phyloP scores from a whole-genome alignment of 2,113 vertebrate species.

The Eudyptes chrysolophus region DNA sequence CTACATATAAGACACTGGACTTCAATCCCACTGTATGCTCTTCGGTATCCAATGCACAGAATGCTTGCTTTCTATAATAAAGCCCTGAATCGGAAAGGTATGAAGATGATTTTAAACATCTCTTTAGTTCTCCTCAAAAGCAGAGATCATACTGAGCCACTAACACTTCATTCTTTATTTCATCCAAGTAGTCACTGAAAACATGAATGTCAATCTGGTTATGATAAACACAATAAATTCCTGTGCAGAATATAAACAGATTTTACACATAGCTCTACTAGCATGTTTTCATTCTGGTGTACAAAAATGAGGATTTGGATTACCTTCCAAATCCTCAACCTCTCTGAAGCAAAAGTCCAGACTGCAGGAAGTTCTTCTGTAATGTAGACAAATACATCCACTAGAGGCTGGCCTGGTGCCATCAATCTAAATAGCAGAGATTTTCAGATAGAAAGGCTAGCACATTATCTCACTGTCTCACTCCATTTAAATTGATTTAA shows the following conservation, averaged over 20 bases:
- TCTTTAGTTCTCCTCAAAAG: neutral
- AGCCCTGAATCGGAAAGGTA: neutral
- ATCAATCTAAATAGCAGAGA: conserved; percentile 16
- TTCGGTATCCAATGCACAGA: neutral
- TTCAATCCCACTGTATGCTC: neutral
- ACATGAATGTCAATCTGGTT: neutral
- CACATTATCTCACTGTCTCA: conserved; percentile 12
- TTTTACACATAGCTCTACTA: neutral
- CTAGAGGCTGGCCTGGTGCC: conserved; percentile 45
- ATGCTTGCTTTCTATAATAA: neutral
- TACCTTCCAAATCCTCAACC: neutral
- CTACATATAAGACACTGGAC: neutral
- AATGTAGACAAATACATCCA: conserved; percentile 24
- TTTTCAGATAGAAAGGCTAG: conserved; percentile 13
- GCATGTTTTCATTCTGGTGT: neutral
- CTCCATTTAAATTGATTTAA: conserved; percentile 39
- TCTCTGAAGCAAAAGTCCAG: neutral
- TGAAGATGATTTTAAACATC: neutral
- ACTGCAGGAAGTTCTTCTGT: conserved; percentile 4
- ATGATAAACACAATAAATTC: neutral
- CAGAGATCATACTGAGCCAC: neutral
- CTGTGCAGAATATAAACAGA: neutral
- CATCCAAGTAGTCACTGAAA: neutral
- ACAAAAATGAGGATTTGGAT: neutral
- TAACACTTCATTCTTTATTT: neutral